phyloP scores from a whole-genome alignment of 2,888 invertebrate species.

The Pachydiplax longipennis region DNA sequence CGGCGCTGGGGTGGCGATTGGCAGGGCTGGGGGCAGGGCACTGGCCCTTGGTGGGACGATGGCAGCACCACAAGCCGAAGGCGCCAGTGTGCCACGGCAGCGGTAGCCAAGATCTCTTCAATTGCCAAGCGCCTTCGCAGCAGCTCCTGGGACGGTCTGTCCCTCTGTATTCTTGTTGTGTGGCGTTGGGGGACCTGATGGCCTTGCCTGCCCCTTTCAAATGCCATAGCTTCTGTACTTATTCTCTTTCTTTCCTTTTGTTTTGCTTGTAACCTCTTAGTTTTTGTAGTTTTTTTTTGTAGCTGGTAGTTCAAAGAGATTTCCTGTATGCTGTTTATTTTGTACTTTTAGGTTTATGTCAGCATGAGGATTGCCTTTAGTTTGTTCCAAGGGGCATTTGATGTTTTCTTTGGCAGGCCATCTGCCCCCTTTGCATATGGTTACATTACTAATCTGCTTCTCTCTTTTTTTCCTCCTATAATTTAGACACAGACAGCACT shows the following conservation, averaged over 20 bases:
- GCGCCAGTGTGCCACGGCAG: constrained; percentile 56
- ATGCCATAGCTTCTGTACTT: background rate
- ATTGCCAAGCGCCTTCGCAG: constrained; percentile 57
- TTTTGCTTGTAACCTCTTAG: background rate
- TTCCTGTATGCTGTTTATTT: background rate
- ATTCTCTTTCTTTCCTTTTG: background rate
- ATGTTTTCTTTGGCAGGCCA: constrained; percentile 28
- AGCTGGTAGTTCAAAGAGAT: background rate
- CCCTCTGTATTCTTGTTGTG: constrained; percentile 40
- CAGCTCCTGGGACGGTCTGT: constrained; percentile 56
- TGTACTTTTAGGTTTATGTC: background rate
- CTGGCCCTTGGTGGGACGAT: constrained; percentile 46
- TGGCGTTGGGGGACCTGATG: constrained; percentile 9
- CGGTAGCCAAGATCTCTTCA: constrained; percentile 57
- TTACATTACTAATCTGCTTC: background rate
- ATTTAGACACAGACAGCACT: constrained; percentile 13
- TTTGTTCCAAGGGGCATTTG: background rate
- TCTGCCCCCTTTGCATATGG: background rate
- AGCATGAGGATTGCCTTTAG: constrained; percentile 6
- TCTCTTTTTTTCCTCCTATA: background rate
- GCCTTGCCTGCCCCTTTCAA: constrained; percentile 33
- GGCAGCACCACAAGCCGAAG: constrained; percentile 51
- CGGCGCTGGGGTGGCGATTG: constrained; percentile 31
- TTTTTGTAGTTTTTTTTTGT: constrained; percentile 13
- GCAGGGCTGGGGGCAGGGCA: constrained; percentile 44